Percentiles rank a stretch among this genome's conserved stretches.
Evolutionary conservation across 2,113 vertebrate genomes (phyloP).

Genomic region (Hiodon alosoides): DNA sequence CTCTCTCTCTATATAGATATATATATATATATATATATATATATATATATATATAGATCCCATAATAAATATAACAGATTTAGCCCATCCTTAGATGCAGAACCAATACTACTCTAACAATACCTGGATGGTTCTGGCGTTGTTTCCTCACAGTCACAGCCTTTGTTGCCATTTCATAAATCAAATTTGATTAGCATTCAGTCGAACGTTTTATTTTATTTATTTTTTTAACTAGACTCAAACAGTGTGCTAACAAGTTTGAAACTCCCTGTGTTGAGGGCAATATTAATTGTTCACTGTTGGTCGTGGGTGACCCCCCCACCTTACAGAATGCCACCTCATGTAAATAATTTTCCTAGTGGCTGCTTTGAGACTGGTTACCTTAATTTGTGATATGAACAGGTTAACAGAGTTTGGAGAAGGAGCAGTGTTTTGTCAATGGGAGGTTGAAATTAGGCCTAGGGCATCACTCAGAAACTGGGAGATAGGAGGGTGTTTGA

Average conservation of each 20-base stretch:
- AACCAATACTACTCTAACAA: too few species aligned
- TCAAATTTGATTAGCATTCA: not conserved
- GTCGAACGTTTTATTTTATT: not conserved
- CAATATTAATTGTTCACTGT: slow-evolving; percentile 8
- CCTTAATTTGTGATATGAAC: not conserved
- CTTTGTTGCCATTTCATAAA: not conserved
- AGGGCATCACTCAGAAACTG: not conserved
- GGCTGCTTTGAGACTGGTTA: not conserved
- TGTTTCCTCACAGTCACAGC: not conserved
- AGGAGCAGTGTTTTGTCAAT: not conserved
- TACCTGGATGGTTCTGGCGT: not conserved
- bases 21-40: too few species aligned
- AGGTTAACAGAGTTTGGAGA: slow-evolving; percentile 2
- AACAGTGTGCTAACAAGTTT: slow-evolving; percentile 1
- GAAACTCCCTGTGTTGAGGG: slow-evolving; percentile 4
- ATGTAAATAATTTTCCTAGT: slow-evolving; percentile 14
- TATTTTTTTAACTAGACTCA: not conserved
- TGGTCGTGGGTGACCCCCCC: not conserved
- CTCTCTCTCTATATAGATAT: too few species aligned
- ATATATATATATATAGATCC: too few species aligned
- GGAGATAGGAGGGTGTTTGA: not conserved
- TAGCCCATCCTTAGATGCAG: too few species aligned
- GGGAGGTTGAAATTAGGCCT: not conserved
- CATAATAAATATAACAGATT: too few species aligned
- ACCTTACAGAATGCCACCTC: slow-evolving; percentile 21